phyloP scores from a whole-genome alignment of 2,888 invertebrate species.

The Stegana nigrithorax region DNA sequence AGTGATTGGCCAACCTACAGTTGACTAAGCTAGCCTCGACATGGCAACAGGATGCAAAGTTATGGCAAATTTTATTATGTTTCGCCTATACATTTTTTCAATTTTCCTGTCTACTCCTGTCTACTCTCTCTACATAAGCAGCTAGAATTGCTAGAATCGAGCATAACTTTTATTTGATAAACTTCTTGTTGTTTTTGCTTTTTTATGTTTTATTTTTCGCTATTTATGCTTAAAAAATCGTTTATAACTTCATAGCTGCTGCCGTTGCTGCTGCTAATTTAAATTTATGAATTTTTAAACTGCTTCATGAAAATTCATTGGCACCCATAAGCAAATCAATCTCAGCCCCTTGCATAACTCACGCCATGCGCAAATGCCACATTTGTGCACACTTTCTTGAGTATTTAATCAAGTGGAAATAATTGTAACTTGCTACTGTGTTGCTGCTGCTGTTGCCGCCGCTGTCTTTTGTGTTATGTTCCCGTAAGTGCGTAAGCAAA shows the following conservation, averaged over 20 bases:
- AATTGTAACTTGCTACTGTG: conserved; percentile 59
- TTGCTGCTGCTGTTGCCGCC: too few relatives aligned
- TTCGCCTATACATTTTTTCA: too few relatives aligned
- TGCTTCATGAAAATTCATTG: conserved; percentile 10
- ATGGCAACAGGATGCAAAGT: too few relatives aligned
- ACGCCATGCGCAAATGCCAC: background rate
- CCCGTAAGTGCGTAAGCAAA: too few relatives aligned
- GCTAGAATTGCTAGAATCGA: too few relatives aligned
- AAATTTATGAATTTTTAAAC: conserved; percentile 53
- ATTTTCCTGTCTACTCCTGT: too few relatives aligned
- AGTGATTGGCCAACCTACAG: background rate
- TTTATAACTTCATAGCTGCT: conserved; percentile 45
- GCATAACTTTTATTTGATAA: background rate
- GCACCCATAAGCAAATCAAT: background rate
- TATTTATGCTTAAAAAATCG: conserved; percentile 3
- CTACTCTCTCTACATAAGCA: too few relatives aligned
- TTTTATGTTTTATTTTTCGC: background rate
- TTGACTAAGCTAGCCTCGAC: background rate
- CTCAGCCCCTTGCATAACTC: background rate
- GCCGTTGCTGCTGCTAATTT: conserved; percentile 46
- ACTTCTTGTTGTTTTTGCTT: background rate
- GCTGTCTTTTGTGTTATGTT: too few relatives aligned
- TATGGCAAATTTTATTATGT: too few relatives aligned
- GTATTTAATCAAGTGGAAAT: conserved; percentile 59
- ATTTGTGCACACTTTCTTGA: conserved; percentile 46